Conservation (phyloP, 92 coral and sea anemone genomes). For the Parazoanthus swiftii region DNA sequence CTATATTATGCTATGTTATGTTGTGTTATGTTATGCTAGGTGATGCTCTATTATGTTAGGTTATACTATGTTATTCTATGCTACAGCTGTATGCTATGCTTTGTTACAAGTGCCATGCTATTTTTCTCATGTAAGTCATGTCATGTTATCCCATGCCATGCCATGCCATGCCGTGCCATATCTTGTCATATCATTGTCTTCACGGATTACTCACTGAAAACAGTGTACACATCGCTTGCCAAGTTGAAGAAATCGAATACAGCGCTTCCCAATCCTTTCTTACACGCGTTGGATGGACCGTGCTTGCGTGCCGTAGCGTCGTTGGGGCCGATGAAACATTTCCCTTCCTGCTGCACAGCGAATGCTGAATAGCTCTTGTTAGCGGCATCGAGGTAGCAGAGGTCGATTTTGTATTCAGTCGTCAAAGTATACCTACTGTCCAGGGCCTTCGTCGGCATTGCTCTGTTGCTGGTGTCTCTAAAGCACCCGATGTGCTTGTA, state of each 20-base stretch:
- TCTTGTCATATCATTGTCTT: not conserved
- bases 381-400: conserved; percentile 25
- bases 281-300: conserved; percentile 6
- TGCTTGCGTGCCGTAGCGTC: not conserved
- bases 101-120: not conserved
- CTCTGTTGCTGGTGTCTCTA: not conserved
- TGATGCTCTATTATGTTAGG: not conserved
- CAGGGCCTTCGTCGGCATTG: not conserved
- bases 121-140: not conserved
- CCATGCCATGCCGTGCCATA: not conserved
- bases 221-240: conserved; percentile 16
- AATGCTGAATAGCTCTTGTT: conserved; percentile 9
- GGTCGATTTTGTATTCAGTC: conserved; percentile 12
- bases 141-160: not conserved
- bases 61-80: not conserved
- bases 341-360: conserved; percentile 17
- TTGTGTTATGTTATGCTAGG: not conserved
- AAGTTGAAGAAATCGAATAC: not conserved
- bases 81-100: not conserved
- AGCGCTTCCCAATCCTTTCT: conserved; percentile 1
- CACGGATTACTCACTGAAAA: not conserved
- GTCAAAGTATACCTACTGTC: not conserved
- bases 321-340: conserved; percentile 26
- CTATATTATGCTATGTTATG: not conserved
- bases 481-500: conserved; percentile 33